Evolutionary conservation across 2,888 invertebrate genomes (phyloP).

Genomic region (Pyrgus malvae): DNA sequence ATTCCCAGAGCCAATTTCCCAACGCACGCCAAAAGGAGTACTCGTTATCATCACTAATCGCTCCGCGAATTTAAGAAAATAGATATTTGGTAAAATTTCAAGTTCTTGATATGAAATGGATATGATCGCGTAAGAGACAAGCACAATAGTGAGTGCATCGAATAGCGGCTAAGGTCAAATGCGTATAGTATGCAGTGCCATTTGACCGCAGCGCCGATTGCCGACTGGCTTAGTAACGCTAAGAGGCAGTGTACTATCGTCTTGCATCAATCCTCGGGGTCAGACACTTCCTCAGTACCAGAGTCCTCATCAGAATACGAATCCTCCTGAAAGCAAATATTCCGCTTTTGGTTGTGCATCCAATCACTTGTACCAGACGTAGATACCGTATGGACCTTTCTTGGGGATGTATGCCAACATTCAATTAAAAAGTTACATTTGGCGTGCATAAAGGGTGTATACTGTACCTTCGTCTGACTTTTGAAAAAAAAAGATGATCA

Average conservation of each 20-base stretch:
- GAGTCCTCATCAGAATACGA: slow-evolving; percentile 77
- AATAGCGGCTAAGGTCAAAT: slow-evolving; percentile 25
- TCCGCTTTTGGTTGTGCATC: slow-evolving; percentile 62
- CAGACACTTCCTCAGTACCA: slow-evolving; percentile 75
- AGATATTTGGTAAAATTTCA: slow-evolving; percentile 48
- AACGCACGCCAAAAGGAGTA: slow-evolving; percentile 45
- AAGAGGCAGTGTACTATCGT: slow-evolving; percentile 44
- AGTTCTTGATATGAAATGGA: slow-evolving; percentile 56
- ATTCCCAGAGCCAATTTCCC: slow-evolving; percentile 26
- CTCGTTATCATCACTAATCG: slow-evolving; percentile 49
- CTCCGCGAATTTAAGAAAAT: slow-evolving; percentile 42
- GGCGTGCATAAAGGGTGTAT: slow-evolving; percentile 35
- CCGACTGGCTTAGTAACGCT: slow-evolving; percentile 48
- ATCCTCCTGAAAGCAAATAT: slow-evolving; percentile 79
- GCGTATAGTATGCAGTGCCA: slow-evolving; percentile 6
- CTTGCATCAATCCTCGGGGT: slow-evolving; percentile 71
- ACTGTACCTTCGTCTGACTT: slow-evolving; percentile 65
- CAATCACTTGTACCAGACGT: slow-evolving; percentile 55
- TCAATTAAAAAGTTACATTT: slow-evolving; percentile 7
- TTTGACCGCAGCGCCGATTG: slow-evolving; percentile 41
- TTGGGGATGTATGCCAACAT: neutral
- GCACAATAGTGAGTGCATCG: slow-evolving; percentile 35
- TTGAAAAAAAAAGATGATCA: slow-evolving; percentile 32
- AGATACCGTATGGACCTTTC: slow-evolving; percentile 50
- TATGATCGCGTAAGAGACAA: slow-evolving; percentile 37